Conservation (phyloP, 2,797 vertebrate genomes). For the Muscicapa comitata region DNA sequence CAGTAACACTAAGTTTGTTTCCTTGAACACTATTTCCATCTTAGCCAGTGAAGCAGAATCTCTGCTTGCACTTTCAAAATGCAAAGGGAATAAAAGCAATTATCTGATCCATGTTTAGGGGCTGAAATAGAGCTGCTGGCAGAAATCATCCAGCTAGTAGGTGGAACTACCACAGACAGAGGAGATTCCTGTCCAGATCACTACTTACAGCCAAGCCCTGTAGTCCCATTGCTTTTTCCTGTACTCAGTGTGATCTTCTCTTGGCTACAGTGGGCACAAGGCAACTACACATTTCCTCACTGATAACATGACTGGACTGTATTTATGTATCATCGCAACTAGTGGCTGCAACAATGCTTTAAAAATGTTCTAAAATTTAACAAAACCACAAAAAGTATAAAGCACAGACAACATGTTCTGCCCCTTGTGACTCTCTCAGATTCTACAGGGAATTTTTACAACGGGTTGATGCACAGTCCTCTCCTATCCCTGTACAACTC, state of each 20-base stretch:
- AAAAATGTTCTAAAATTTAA: background rate
- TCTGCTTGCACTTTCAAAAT: background rate
- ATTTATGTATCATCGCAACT: background rate
- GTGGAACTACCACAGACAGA: background rate
- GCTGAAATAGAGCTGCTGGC: background rate
- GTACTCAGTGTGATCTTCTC: background rate
- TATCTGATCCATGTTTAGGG: background rate
- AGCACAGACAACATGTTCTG: background rate
- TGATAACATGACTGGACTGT: accelerated
- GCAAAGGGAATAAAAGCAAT: background rate
- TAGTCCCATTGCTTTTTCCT: background rate
- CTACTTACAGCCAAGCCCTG: background rate
- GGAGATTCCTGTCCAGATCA: background rate
- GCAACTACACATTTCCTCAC: background rate
- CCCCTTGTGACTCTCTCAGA: background rate
- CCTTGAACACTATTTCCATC: background rate
- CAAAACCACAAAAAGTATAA: background rate
- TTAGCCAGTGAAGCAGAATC: background rate
- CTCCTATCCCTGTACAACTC: background rate
- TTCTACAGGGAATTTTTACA: background rate
- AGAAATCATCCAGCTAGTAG: background rate
- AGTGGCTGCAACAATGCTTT: background rate
- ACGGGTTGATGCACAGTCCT: background rate
- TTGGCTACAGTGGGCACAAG: background rate
- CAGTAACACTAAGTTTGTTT: background rate